A percentile compares a stretch with the other conserved stretches of the same genome.
Evolutionary conservation across 1,140 invertebrate species (phyloP).

Genomic region (Spodoptera frugiperda): DNA sequence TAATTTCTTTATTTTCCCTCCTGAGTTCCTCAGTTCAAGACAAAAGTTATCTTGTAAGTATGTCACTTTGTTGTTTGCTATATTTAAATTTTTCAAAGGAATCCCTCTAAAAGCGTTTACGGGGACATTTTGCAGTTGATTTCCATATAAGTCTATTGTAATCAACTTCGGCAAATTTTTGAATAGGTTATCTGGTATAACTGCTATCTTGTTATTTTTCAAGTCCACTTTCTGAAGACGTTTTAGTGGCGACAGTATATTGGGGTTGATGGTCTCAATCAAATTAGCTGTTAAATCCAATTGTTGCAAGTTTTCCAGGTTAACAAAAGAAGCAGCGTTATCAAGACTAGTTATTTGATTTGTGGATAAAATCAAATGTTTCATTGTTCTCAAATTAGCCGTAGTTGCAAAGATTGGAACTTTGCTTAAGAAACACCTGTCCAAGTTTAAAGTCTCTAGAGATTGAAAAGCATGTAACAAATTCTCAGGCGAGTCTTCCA

Average conservation of each 20-base stretch:
- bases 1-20: slow-evolving; percentile 67
- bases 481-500: slow-evolving; percentile 63
- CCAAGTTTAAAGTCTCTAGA: slow-evolving; percentile 65
- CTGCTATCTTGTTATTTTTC: slow-evolving; percentile 65
- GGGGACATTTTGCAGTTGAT: slow-evolving; percentile 63
- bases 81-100: slow-evolving; percentile 67
- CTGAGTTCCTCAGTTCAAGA: slow-evolving; percentile 71
- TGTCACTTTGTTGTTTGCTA: slow-evolving; percentile 70
- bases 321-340: slow-evolving; percentile 51
- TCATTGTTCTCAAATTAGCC: slow-evolving; percentile 65
- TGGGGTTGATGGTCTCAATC: slow-evolving; percentile 62
- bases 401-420: slow-evolving; percentile 66
- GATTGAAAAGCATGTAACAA: slow-evolving; percentile 62
- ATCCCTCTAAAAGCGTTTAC: slow-evolving; percentile 70
- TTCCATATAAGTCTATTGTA: slow-evolving; percentile 70
- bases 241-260: slow-evolving; percentile 65
- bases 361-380: slow-evolving; percentile 61
- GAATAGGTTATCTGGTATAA: slow-evolving; percentile 68
- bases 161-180: slow-evolving; percentile 61
- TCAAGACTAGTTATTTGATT: slow-evolving; percentile 66
- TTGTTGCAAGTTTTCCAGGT: slow-evolving; percentile 59
- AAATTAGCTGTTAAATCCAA: slow-evolving; percentile 68
- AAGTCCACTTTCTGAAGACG: slow-evolving; percentile 67
- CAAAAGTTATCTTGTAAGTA: slow-evolving; percentile 76
- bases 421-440: slow-evolving; percentile 64